phyloP scores from a whole-genome alignment of 2,888 invertebrate genomes.

The Drosophila testacea region DNA sequence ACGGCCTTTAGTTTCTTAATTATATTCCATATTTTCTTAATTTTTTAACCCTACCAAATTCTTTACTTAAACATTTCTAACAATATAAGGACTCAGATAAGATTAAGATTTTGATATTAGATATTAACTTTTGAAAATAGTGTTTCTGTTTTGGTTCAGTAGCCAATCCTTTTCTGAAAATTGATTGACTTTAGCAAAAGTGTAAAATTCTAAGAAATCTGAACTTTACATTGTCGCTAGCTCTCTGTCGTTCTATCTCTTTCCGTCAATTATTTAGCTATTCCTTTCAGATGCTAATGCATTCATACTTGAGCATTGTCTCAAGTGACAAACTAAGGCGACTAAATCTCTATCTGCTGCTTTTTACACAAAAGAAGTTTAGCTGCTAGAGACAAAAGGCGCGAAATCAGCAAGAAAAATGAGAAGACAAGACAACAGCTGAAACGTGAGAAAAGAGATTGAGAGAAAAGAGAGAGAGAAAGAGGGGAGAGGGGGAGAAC shows the following conservation, averaged over 20 bases:
- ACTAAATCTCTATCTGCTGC: conserved; percentile 9
- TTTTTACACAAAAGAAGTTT: conserved; percentile 12
- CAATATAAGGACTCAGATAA: no score
- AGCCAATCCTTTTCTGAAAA: no score
- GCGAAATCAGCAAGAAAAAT: conserved; percentile 47
- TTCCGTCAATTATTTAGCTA: conserved; percentile 2
- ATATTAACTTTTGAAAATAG: no score
- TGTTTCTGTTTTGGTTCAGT: no score
- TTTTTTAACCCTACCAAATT: no score
- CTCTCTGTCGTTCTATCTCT: no score
- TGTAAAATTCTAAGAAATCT: conserved; percentile 2
- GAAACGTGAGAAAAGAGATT: not conserved
- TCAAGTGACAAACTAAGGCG: conserved; percentile 22
- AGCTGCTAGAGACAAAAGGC: conserved; percentile 29
- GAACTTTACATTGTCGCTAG: not conserved
- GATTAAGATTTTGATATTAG: no score
- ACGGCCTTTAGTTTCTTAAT: no score
- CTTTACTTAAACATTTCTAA: no score
- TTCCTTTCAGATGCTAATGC: conserved; percentile 23
- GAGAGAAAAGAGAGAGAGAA: not conserved
- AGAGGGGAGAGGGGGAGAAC: conserved; percentile 2
- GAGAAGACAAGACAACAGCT: conserved; percentile 17
- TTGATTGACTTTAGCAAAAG: no score
- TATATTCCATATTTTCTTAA: no score
- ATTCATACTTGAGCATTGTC: conserved; percentile 12